A percentile compares a stretch with the other conserved stretches of the same genome.
These are phyloP conservation scores for Cetoscarus ocellatus DNA, from an alignment of 2,797 vertebrate genomes.

Conservation along the genomic window DNA sequence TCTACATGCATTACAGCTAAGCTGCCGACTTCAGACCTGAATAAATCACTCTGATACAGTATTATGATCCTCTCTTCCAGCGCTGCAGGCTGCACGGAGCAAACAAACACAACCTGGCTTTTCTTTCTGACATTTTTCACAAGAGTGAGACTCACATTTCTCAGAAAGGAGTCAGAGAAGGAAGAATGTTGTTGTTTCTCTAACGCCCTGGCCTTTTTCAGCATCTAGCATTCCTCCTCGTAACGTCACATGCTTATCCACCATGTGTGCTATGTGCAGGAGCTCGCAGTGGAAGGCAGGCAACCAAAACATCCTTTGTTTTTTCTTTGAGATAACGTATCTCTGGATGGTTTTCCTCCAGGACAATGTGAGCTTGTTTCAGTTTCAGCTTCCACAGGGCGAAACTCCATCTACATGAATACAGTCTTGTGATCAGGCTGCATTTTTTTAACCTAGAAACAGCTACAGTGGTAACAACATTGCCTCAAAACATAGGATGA, in stretches of 20 bases:
- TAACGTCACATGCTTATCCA: slow-evolving; percentile 55
- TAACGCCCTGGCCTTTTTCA: slow-evolving; percentile 47
- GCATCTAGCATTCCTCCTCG: slow-evolving; percentile 46
- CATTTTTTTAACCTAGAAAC: background rate
- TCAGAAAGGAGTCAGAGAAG: slow-evolving; percentile 46
- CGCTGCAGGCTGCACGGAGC: slow-evolving; percentile 33
- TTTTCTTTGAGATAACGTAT: background rate
- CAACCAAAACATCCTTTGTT: slow-evolving; percentile 44
- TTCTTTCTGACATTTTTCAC: slow-evolving; percentile 10
- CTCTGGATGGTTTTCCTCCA: background rate
- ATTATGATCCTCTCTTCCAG: slow-evolving; percentile 37
- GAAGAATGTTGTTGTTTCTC: slow-evolving; percentile 74
- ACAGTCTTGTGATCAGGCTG: background rate
- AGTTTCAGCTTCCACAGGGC: background rate
- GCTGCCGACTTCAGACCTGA: slow-evolving; percentile 36
- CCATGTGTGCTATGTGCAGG: background rate
- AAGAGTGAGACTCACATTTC: slow-evolving; percentile 25
- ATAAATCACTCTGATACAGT: slow-evolving; percentile 38
- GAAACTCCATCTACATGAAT: background rate
- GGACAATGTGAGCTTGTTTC: slow-evolving; percentile 6
- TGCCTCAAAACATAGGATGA: background rate
- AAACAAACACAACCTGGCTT: slow-evolving; percentile 24
- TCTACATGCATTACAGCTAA: slow-evolving; percentile 33
- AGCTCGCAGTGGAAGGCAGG: slow-evolving; percentile 16
- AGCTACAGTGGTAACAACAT: background rate